A percentile compares a stretch with the other conserved stretches of the same genome.
Conservation (phyloP, 2,113 vertebrate genomes). For the Notiomystis cincta region DNA sequence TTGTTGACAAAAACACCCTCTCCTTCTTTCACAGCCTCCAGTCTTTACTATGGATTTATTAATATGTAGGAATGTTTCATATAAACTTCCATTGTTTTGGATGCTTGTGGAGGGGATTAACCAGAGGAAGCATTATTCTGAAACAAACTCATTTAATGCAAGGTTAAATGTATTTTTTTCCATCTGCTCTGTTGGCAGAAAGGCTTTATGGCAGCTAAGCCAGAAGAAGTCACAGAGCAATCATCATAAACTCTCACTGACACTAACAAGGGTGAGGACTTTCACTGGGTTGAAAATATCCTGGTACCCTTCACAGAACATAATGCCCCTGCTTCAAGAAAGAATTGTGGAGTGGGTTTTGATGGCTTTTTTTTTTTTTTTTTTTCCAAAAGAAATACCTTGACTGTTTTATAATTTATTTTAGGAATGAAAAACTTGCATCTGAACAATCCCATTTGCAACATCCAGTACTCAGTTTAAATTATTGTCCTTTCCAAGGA, state of each 20-base stretch:
- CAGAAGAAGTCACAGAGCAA: not conserved
- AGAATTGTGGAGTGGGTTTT: rapidly evolving
- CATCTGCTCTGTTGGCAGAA: not conserved
- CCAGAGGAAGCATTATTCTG: not conserved
- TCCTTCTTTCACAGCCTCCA: not conserved
- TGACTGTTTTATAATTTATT: not conserved
- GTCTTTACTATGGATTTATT: not conserved
- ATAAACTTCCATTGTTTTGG: not conserved
- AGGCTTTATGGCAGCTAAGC: not conserved
- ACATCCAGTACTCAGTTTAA: not conserved
- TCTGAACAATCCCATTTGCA: not conserved
- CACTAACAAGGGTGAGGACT: not conserved
- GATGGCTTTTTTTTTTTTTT: rapidly evolving
- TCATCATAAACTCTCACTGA: not conserved
- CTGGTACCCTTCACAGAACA: not conserved
- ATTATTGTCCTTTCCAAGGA: not conserved
- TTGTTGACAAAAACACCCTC: not conserved
- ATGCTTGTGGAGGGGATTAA: not conserved
- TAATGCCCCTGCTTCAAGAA: not conserved
- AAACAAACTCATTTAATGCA: not conserved
- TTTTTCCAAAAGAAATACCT: not conserved
- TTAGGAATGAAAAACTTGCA: not conserved
- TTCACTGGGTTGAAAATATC: not conserved
- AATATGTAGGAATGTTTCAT: not conserved
- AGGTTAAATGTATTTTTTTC: not conserved